Evolutionary conservation across 2,888 invertebrate species (phyloP).

Genomic region (Aproaerema taeniolella): DNA sequence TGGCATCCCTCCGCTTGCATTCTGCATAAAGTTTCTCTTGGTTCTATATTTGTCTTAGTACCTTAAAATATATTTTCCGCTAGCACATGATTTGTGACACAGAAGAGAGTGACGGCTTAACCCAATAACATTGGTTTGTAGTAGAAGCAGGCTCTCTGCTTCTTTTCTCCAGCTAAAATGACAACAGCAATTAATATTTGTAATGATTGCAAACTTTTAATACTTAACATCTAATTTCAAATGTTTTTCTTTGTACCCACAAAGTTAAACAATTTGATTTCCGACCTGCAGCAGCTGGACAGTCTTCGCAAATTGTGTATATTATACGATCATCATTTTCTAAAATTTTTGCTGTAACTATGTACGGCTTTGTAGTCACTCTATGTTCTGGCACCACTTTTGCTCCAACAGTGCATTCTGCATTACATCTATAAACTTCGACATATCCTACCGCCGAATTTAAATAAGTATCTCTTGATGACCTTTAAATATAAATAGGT

Average conservation of each 20-base stretch:
- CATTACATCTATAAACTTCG: not conserved
- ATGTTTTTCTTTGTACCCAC: no score
- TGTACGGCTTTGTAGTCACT: not conserved
- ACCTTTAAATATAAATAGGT: not conserved
- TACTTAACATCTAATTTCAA: no score
- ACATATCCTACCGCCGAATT: not conserved
- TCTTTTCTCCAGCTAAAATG: not conserved
- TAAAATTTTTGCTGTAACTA: not conserved
- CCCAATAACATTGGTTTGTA: not conserved
- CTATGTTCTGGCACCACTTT: conserved; percentile 1
- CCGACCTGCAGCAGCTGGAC: conserved; percentile 1
- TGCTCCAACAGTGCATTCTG: not conserved
- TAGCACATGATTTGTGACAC: no score
- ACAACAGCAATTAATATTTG: not conserved
- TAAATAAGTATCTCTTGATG: not conserved
- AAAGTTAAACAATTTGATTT: no score
- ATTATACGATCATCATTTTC: not conserved
- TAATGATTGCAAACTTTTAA: not conserved
- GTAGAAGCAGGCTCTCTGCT: not conserved
- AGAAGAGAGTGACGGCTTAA: not conserved
- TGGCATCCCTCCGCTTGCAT: not conserved
- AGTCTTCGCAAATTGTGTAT: not conserved
- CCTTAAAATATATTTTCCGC: no score
- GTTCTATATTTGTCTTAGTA: not conserved
- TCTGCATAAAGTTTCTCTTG: not conserved